phyloP scores from a whole-genome alignment of 2,888 invertebrate species.

The Digitonthophagus gazella region DNA sequence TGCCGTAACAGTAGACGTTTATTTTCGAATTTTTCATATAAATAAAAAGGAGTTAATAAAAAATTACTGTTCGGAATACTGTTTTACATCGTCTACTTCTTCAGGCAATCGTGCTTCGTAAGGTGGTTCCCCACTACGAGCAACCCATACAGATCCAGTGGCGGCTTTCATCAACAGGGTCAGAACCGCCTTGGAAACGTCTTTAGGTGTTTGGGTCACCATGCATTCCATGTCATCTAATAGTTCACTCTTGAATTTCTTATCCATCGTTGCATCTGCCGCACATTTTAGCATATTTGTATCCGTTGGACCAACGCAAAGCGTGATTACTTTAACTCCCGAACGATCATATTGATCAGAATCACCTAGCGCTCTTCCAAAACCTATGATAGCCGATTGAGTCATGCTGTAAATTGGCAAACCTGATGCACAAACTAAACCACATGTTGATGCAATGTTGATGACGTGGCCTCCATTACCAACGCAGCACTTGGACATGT shows the following conservation, averaged over 20 bases:
- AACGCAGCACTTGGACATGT: conserved; percentile 58
- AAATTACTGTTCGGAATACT: no score
- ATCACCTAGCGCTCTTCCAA: conserved; percentile 40
- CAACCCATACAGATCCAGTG: conserved; percentile 57
- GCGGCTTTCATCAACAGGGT: conserved; percentile 48
- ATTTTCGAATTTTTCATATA: no score
- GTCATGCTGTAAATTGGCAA: conserved; percentile 60
- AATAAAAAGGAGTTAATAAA: no score
- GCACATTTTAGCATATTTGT: conserved; percentile 46
- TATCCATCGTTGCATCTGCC: conserved; percentile 39
- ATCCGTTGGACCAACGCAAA: conserved; percentile 57
- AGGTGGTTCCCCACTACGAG: conserved; percentile 51
- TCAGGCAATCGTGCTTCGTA: conserved; percentile 46
- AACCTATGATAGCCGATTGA: conserved; percentile 42
- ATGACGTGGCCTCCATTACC: conserved; percentile 63
- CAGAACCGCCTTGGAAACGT: conserved; percentile 47
- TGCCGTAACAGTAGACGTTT: no score
- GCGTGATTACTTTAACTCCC: conserved; percentile 51
- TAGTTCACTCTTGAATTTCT: conserved; percentile 41
- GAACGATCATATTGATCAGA: conserved; percentile 50
- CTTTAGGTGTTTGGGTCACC: conserved; percentile 34
- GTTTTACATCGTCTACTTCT: conserved; percentile 16
- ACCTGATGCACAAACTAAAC: conserved; percentile 53
- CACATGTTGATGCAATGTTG: conserved; percentile 62
- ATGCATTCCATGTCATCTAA: conserved; percentile 39